Conservation (phyloP, 2,113 vertebrate genomes). For the Thalassoma bifasciatum region DNA sequence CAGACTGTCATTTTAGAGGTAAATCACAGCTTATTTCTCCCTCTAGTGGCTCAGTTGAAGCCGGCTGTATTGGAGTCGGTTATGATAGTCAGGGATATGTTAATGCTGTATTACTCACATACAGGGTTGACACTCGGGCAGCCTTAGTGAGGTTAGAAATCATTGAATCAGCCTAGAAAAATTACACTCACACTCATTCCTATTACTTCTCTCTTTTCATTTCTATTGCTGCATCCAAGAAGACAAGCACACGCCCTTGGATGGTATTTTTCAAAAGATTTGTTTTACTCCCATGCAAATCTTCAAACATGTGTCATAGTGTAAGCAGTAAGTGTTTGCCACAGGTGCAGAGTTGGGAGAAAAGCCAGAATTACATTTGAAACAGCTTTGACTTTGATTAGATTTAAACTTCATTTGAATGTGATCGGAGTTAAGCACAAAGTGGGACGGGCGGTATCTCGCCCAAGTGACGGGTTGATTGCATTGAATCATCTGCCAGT, state of each 20-base stretch:
- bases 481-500: constrained; percentile 61
- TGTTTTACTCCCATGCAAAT: constrained; percentile 28
- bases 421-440: constrained; percentile 54
- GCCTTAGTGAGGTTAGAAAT: constrained; percentile 52
- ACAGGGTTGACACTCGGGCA: constrained; percentile 39
- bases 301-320: constrained; percentile 29
- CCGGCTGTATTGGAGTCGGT: constrained; percentile 36
- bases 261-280: constrained; percentile 7
- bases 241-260: constrained; percentile 10
- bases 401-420: constrained; percentile 61
- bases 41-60: constrained; percentile 42
- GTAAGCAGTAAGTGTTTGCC: constrained; percentile 24
- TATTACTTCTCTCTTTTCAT: not conserved
- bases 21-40: constrained; percentile 50
- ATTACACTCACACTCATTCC: constrained; percentile 55
- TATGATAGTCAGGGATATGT: constrained; percentile 42
- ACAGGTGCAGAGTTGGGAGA: not conserved
- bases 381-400: constrained; percentile 57
- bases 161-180: constrained; percentile 49
- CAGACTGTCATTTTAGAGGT: constrained; percentile 17
- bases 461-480: constrained; percentile 59
- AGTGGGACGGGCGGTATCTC: constrained; percentile 46
- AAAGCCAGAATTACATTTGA: constrained; percentile 38
- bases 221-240: not conserved
- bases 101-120: constrained; percentile 42